A percentile compares a stretch with the other conserved stretches of the same genome.
phyloP scores from a whole-genome alignment of 2,797 vertebrate species.

The Yasuhikotakia modesta region DNA sequence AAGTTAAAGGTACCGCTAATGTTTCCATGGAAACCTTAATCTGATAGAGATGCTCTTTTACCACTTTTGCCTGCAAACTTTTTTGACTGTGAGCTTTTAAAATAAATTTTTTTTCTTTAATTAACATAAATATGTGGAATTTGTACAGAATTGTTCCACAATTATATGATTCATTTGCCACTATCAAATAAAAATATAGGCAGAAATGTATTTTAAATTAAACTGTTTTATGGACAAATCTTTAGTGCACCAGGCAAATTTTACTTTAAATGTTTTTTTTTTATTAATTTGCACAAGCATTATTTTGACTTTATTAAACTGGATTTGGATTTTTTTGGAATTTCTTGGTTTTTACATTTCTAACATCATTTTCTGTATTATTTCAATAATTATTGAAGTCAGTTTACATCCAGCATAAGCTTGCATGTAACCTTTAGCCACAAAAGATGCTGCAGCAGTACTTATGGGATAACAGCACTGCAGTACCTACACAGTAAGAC shows the following conservation, averaged over 20 bases:
- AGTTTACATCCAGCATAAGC: neutral
- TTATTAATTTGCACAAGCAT: no score
- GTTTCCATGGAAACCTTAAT: constrained; percentile 16
- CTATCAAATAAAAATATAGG: no score
- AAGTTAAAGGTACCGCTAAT: constrained; percentile 3
- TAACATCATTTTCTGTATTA: neutral
- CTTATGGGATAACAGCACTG: neutral
- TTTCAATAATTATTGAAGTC: neutral
- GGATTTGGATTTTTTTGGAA: neutral
- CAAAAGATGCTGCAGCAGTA: neutral
- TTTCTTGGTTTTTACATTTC: no score
- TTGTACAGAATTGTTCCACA: no score
- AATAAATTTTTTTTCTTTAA: neutral
- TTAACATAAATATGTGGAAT: neutral
- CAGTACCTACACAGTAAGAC: neutral
- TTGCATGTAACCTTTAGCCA: neutral
- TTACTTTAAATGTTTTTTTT: neutral
- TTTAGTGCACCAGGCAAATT: neutral
- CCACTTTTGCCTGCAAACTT: neutral
- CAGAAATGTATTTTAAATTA: no score
- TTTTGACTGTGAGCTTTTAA: neutral
- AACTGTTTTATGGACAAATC: no score
- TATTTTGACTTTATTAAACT: neutral
- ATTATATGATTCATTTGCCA: neutral
- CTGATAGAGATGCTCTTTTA: constrained; percentile 1